Conservation (phyloP, 2,888 invertebrate genomes). For the Leucophenga montana region DNA sequence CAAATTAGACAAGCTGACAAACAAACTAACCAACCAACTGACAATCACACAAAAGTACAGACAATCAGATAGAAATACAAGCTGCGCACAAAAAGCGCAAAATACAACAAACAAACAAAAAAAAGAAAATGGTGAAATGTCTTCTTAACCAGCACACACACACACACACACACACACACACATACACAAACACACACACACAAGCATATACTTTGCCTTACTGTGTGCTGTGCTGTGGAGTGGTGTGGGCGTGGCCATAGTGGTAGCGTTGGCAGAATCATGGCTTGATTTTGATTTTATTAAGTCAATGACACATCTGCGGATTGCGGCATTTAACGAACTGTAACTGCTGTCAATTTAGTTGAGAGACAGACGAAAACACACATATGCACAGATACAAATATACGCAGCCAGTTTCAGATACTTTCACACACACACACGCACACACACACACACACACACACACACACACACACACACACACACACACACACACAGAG, state of each 20-base stretch:
- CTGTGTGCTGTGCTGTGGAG: conserved; percentile 41
- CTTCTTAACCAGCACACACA: conserved; percentile 23
- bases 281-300: conserved; percentile 63
- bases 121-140: background rate
- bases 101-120: too few species aligned
- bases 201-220: conserved; percentile 1
- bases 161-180: background rate
- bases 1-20: conserved; percentile 19
- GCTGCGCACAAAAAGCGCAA: too few species aligned
- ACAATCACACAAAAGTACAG: too few species aligned
- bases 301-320: conserved; percentile 67
- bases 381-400: conserved; percentile 45
- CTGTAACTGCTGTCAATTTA: conserved; percentile 69
- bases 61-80: too few species aligned
- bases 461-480: conserved; percentile 1
- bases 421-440: conserved; percentile 52
- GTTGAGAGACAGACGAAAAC: conserved; percentile 27
- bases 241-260: conserved; percentile 32
- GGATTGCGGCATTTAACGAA: conserved; percentile 66
- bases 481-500: too few species aligned
- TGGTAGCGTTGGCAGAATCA: background rate
- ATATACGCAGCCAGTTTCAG: conserved; percentile 41
- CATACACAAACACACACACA: conserved; percentile 21
- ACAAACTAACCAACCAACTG: conserved; percentile 36
- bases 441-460: conserved; percentile 1